These are phyloP conservation scores for Enteromius argenteus DNA, from an alignment of 2,797 vertebrate species.

Conservation along the genomic window DNA sequence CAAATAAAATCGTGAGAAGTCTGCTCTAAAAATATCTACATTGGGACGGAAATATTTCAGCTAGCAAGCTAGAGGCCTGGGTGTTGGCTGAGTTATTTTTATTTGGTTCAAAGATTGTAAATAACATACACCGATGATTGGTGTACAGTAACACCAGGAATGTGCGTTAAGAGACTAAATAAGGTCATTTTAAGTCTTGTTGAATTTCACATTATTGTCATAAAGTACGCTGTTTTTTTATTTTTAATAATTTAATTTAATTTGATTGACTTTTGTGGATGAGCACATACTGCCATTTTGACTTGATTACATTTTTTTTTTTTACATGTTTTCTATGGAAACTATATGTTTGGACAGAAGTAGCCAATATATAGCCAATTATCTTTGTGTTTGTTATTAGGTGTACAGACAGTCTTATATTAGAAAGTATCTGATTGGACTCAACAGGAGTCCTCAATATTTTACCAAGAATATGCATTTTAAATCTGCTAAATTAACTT, in stretches of 20 bases:
- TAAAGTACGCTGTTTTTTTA: background rate
- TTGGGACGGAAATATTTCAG: background rate
- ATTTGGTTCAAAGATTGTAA: background rate
- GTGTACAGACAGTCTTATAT: background rate
- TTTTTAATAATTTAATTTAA: background rate
- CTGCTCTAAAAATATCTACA: constrained; percentile 4
- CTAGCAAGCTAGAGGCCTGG: background rate
- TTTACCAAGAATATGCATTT: background rate
- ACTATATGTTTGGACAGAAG: background rate
- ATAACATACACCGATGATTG: background rate
- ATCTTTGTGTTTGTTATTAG: background rate
- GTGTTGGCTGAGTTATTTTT: background rate
- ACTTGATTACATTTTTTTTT: background rate
- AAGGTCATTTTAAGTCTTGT: background rate
- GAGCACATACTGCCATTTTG: background rate
- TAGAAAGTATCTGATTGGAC: background rate
- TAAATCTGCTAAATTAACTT: background rate
- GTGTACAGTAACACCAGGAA: background rate
- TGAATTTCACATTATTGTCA: background rate
- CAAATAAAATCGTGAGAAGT: constrained; percentile 18
- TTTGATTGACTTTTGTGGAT: background rate
- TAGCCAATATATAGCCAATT: background rate
- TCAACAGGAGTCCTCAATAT: background rate
- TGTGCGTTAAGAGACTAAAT: background rate
- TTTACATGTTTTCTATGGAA: background rate